phyloP scores from a whole-genome alignment of 2,797 vertebrate species.

The Spondyliosoma cantharus region DNA sequence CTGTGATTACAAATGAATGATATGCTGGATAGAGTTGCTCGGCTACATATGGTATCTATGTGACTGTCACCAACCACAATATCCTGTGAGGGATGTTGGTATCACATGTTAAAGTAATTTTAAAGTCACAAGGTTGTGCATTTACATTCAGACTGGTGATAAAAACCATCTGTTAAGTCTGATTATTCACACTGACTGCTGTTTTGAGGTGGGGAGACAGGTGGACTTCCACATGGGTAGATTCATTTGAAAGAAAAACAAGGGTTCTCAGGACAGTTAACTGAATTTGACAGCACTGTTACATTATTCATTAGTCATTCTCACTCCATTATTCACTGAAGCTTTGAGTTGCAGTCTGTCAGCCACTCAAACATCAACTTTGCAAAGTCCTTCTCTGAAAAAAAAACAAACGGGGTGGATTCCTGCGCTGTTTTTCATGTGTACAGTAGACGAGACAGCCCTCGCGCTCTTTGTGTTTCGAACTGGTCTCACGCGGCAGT shows the following conservation, averaged over 20 bases:
- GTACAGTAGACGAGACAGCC: constrained; percentile 69
- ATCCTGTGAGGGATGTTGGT: background rate
- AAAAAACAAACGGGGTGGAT: constrained; percentile 43
- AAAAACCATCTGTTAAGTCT: background rate
- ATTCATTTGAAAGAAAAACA: constrained; percentile 7
- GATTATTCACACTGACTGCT: constrained; percentile 4
- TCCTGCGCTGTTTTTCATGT: constrained; percentile 64
- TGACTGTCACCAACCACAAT: background rate
- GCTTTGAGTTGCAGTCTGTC: background rate
- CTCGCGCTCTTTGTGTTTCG: constrained; percentile 78
- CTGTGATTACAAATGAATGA: background rate
- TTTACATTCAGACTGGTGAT: background rate
- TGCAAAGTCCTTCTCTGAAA: constrained; percentile 4
- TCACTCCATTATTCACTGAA: background rate
- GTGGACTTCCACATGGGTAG: background rate
- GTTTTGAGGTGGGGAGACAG: background rate
- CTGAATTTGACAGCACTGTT: too few species aligned
- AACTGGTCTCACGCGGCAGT: constrained; percentile 85
- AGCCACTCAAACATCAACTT: constrained; percentile 28
- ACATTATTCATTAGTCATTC: background rate
- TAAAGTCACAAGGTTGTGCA: too few species aligned
- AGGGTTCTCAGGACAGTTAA: background rate
- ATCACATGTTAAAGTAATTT: background rate
- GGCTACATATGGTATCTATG: background rate
- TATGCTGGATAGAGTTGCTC: background rate